These are phyloP conservation scores for Drusus annulatus DNA, from an alignment of 1,140 invertebrate genomes.

Conservation along the genomic window DNA sequence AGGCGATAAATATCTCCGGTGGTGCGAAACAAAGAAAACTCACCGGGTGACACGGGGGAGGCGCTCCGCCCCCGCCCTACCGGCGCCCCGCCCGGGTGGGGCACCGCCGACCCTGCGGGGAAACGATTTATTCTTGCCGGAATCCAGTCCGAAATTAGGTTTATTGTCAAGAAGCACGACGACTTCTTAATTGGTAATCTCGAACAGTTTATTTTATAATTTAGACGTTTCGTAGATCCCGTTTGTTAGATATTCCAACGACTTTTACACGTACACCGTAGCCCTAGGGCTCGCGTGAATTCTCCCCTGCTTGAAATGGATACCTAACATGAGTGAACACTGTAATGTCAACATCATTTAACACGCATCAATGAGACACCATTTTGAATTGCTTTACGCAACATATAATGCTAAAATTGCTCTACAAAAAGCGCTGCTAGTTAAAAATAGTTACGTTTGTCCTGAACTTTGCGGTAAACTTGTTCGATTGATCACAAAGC, in stretches of 20 bases:
- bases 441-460: no score
- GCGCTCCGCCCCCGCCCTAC: no score
- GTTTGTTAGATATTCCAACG: background rate
- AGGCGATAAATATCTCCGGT: constrained; percentile 48
- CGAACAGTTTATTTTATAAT: constrained; percentile 25
- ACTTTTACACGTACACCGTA: background rate
- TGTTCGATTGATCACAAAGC: no score
- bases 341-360: no score
- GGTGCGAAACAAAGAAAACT: constrained; percentile 47
- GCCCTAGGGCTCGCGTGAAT: no score
- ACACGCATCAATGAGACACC: no score
- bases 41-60: constrained; percentile 1
- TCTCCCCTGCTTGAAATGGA: no score
- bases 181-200: constrained; percentile 34
- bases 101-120: background rate
- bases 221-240: constrained; percentile 15
- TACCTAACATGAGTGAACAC: no score
- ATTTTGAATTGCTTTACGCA: no score
- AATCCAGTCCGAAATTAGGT: constrained; percentile 31
- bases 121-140: constrained; percentile 34
- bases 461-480: no score
- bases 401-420: no score
- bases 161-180: constrained; percentile 43
- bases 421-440: no score
- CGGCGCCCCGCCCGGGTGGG: background rate